phyloP scores from a whole-genome alignment of 2,113 vertebrate genomes.

The Protobothrops mucrosquamatus region DNA sequence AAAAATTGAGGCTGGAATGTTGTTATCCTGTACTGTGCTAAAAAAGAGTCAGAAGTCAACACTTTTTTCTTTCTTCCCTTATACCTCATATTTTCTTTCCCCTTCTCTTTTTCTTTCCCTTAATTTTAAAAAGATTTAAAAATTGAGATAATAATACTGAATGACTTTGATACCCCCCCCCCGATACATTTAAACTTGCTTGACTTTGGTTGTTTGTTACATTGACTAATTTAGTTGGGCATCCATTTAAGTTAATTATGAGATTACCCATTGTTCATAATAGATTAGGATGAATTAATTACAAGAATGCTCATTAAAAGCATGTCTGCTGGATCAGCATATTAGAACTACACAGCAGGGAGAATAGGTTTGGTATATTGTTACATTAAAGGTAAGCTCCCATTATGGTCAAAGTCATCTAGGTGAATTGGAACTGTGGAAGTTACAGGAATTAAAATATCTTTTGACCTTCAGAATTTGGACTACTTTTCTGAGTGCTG shows the following conservation, averaged over 20 bases:
- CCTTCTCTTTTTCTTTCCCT: no score
- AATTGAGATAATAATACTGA: not conserved
- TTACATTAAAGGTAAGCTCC: not conserved
- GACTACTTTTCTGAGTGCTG: not conserved
- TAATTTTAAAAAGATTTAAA: no score
- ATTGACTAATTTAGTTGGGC: conserved; percentile 47
- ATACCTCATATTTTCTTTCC: no score
- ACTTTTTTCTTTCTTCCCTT: no score
- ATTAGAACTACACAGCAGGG: conserved; percentile 16
- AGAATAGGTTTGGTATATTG: not conserved
- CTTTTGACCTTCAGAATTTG: not conserved
- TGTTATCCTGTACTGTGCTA: no score
- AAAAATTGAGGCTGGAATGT: no score
- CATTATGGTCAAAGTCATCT: not conserved
- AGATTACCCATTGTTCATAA: conserved; percentile 44
- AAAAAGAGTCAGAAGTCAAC: no score
- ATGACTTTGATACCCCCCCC: not conserved
- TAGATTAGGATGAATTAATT: conserved; percentile 39
- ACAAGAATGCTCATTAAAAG: conserved; percentile 41
- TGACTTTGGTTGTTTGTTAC: conserved; percentile 28
- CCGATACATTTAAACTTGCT: conserved; percentile 26
- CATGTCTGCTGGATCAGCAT: conserved; percentile 21
- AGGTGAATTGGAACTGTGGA: not conserved
- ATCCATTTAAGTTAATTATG: conserved; percentile 55
- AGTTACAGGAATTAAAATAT: rapidly evolving